Evolutionary conservation across 1,140 invertebrate genomes (phyloP), one percentile per base, ranked within the genome.

Genomic region (Drosophila neocordata): DNA sequence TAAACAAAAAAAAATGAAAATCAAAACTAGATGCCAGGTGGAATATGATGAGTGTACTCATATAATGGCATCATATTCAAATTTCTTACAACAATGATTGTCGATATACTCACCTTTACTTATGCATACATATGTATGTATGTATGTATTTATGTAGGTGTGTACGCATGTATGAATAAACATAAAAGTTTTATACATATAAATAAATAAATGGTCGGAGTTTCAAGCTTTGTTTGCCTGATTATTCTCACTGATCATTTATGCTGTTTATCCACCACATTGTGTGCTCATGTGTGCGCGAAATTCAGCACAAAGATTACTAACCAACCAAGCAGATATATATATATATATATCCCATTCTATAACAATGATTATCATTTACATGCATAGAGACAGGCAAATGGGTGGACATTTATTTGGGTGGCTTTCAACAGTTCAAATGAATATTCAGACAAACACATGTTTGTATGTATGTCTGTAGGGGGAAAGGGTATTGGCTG

Each of bases 391-490:
- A 57, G 37, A 51, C 6, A 1, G 3, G 35, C 27, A 6, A 66
- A 24, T 18, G 11, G 27, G 38, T 51, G 51, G 44, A 61, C 41
- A 57, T 68, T 31, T 31, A 3, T 31, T 5, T 31, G 27, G 27
- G 27, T 31, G 27, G 1, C 27, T 31, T 6, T 31, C 27, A 31
- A 31, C 6, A 31, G 7, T 31, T 31, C 27, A 31, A 31, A 75
- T 75, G 64, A 75, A 75, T 75, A 75, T 75, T 75, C 74, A 75
- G 11, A 8, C 24, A 24, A n/a, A n/a, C n/a, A n/a, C n/a, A n/a
- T n/a, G n/a, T n/a, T n/a, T n/a, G n/a, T n/a, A n/a, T n/a, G n/a
- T n/a, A n/a, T n/a, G n/a, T n/a, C n/a, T n/a, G n/a, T n/a, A n/a
- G n/a, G n/a, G n/a, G n/a, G n/a, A n/a, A n/a, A n/a, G n/a, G n/a